Evolutionary conservation across 2,888 invertebrate species (phyloP).

Genomic region (Hypomecis punctinalis): DNA sequence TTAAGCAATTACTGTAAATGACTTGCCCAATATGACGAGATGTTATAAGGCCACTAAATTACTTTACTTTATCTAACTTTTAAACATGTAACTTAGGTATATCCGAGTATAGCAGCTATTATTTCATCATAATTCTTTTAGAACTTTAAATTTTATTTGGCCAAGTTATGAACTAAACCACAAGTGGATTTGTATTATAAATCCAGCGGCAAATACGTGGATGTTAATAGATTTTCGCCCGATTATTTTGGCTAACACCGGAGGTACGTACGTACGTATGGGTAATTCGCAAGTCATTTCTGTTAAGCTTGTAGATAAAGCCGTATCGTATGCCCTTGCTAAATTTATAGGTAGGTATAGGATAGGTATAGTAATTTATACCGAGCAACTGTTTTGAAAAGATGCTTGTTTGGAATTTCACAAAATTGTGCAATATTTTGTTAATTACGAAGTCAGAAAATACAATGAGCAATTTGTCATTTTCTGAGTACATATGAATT

Average conservation of each 20-base stretch:
- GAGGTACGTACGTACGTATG: too few species aligned
- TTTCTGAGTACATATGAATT: neutral
- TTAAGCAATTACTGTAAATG: too few species aligned
- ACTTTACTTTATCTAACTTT: too few species aligned
- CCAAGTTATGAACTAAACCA: conserved; percentile 6
- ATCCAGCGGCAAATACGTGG: conserved; percentile 9
- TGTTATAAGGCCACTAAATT: too few species aligned
- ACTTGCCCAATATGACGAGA: too few species aligned
- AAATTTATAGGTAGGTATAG: neutral
- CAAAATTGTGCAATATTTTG: neutral
- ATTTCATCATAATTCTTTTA: too few species aligned
- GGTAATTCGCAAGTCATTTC: neutral
- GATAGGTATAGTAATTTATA: too few species aligned
- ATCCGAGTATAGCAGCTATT: too few species aligned
- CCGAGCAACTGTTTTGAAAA: too few species aligned
- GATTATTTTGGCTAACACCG: conserved; percentile 15
- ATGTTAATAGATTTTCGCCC: conserved; percentile 8
- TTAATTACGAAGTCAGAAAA: too few species aligned
- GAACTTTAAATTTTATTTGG: neutral
- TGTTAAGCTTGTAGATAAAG: neutral
- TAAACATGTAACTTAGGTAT: too few species aligned
- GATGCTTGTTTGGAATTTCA: neutral
- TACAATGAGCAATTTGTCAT: neutral
- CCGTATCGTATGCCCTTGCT: neutral
- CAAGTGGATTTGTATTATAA: conserved; percentile 12